Base-by-base conservation (phyloP, 2,888 invertebrate species). In the Cataglyphis rosenhaueri region DNA sequence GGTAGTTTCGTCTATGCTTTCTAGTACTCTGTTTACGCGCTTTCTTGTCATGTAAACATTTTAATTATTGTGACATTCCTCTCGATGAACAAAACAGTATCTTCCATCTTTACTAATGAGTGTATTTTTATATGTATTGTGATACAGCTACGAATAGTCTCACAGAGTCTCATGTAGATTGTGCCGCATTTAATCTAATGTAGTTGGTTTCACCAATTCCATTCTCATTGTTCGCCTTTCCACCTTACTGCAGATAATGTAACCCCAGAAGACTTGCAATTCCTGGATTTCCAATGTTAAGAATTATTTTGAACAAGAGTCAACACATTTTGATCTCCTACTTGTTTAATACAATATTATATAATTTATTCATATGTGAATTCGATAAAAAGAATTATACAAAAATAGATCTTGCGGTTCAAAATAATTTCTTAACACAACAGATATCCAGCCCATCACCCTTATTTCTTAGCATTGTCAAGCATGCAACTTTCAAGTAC, bases 401-500 rank as follows among this genome's bases (percentile, higher is more conserved):
- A 44, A 41, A 71, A 35, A 1, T 38, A 62, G 38, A 75, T 57
- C n/a, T 52, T 32, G 59, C 32, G 10, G 41, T 82, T 74, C 78
- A 78, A 84, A 64, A 84, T 82, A 70, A 64, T 78, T 73, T 32
- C 74, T 79, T 59, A 44, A 71, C 75, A 83, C 75, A 83, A 86
- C 64, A 84, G 82, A 84, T 86, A 87, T 87, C 88, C 84, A 86
- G 90, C 92, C 94, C 94, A 92, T 92, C 93, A 94, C 94, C 94
- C 90, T 92, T 89, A 91, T 88, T 92, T 89, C 90, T 90, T 91
- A 92, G 91, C 92, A 91, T 92, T 88, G 91, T 90, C 90, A 93
- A 91, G 90, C 94, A 94, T 94, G 94, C 94, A 93, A 90, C 85
- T 93, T 84, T 91, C 89, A 89, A 86, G 86, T 92, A 92, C 89